These are phyloP conservation scores for Coremacera marginata DNA, from an alignment of 2,888 invertebrate species.

Conservation along the genomic window DNA sequence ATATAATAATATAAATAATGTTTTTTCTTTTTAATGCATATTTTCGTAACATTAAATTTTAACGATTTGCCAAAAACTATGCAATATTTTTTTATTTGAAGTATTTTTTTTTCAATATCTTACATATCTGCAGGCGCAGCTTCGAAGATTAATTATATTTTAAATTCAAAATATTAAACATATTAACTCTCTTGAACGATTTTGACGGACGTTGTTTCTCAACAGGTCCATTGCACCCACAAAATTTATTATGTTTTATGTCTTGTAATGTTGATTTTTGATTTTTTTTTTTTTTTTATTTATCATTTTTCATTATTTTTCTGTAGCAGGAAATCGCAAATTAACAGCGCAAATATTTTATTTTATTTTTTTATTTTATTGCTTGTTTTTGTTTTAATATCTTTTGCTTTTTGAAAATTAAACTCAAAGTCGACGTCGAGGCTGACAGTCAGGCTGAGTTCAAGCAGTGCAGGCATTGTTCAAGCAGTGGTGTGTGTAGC, in stretches of 20 bases:
- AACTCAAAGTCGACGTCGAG: not conserved
- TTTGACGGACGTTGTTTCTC: too few relatives aligned
- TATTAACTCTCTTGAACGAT: too few relatives aligned
- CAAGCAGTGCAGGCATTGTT: not conserved
- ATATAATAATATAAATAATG: too few relatives aligned
- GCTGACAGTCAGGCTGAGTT: not conserved
- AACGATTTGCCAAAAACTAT: too few relatives aligned
- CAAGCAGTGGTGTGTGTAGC: not conserved
- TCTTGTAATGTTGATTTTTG: not conserved
- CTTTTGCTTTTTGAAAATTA: conserved; percentile 8
- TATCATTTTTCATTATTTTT: conserved; percentile 45
- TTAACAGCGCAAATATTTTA: conserved; percentile 58
- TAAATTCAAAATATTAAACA: too few relatives aligned
- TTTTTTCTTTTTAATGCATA: too few relatives aligned
- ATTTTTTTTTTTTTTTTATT: conserved; percentile 5
- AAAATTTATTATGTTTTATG: not conserved
- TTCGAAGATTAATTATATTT: too few relatives aligned
- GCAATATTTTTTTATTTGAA: too few relatives aligned
- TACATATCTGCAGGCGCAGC: too few relatives aligned
- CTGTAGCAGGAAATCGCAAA: conserved; percentile 62
- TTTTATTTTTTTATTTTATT: conserved; percentile 8
- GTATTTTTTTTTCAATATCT: too few relatives aligned
- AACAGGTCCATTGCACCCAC: not conserved
- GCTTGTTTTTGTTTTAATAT: not conserved
- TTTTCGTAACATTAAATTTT: too few relatives aligned